Evolutionary conservation across 35 echinoderm and acorn worm genomes (phyloP).

Genomic region (Heliocidaris tuberculata): DNA sequence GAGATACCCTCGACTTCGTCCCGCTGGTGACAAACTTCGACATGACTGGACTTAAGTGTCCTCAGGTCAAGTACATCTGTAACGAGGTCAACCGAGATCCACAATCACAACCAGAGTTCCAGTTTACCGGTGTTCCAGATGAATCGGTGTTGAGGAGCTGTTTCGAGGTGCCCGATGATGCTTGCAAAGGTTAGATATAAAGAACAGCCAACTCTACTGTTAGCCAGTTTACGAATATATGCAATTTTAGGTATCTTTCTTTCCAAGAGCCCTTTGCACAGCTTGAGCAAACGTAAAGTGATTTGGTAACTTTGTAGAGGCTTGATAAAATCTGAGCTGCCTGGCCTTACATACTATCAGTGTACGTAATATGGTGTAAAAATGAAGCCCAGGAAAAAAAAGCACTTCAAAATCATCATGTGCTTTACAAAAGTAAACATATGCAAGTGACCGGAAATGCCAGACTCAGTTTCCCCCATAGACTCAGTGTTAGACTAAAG

Average conservation of each 20-base stretch:
- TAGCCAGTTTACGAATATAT: neutral
- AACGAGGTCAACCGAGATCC: constrained; percentile 75
- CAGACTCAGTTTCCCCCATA: too few species aligned
- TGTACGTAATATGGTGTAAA: too few species aligned
- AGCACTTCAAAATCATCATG: too few species aligned
- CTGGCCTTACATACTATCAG: too few species aligned
- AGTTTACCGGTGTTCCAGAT: constrained; percentile 69
- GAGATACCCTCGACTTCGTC: constrained; percentile 57
- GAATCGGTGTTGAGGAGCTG: constrained; percentile 74
- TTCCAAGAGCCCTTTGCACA: neutral
- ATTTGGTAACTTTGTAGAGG: too few species aligned
- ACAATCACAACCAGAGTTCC: constrained; percentile 51
- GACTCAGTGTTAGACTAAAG: too few species aligned
- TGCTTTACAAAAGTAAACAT: too few species aligned
- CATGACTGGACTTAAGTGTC: constrained; percentile 72
- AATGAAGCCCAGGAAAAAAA: too few species aligned
- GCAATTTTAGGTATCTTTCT: too few species aligned
- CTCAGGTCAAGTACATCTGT: constrained; percentile 72
- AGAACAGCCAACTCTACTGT: neutral
- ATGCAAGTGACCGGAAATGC: too few species aligned
- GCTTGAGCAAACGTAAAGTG: too few species aligned
- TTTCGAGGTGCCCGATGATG: constrained; percentile 61
- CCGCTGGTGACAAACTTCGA: constrained; percentile 61
- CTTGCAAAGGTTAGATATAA: constrained; percentile 69
- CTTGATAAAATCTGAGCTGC: too few species aligned